Evolutionary conservation across 2,888 invertebrate species (phyloP).

Genomic region (Nemotelus nigrinus): DNA sequence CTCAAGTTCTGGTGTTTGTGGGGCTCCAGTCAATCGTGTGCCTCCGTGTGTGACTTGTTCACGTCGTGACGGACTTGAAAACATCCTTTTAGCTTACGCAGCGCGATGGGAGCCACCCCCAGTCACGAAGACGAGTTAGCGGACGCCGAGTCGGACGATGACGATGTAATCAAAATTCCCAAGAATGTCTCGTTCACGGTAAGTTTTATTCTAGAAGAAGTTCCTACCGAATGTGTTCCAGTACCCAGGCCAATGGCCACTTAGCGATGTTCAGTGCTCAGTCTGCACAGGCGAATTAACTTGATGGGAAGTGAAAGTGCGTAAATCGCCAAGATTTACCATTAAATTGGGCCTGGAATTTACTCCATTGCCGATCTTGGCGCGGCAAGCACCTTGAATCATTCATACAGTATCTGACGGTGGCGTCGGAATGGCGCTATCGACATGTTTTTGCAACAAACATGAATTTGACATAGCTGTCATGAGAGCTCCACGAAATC

Average conservation of each 20-base stretch:
- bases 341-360: neutral
- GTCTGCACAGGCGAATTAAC: neutral
- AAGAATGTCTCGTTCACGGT: constrained; percentile 46
- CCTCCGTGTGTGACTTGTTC: constrained; percentile 15
- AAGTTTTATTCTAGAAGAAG: constrained; percentile 23
- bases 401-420: neutral
- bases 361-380: neutral
- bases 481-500: neutral
- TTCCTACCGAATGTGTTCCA: neutral
- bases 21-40: constrained; percentile 24
- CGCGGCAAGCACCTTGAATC: neutral
- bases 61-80: constrained; percentile 23
- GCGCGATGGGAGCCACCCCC: constrained; percentile 49
- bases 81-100: constrained; percentile 11
- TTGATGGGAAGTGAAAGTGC: constrained; percentile 21
- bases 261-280: neutral
- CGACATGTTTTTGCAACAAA: constrained; percentile 19
- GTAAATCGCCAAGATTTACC: neutral
- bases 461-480: constrained; percentile 39
- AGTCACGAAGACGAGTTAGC: constrained; percentile 48
- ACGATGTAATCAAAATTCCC: constrained; percentile 50
- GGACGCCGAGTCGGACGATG: constrained; percentile 49
- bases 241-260: neutral
- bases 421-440: constrained; percentile 18
- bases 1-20: neutral